Evolutionary conservation across 2,113 vertebrate genomes (phyloP).

Genomic region (Notothenia rossii): DNA sequence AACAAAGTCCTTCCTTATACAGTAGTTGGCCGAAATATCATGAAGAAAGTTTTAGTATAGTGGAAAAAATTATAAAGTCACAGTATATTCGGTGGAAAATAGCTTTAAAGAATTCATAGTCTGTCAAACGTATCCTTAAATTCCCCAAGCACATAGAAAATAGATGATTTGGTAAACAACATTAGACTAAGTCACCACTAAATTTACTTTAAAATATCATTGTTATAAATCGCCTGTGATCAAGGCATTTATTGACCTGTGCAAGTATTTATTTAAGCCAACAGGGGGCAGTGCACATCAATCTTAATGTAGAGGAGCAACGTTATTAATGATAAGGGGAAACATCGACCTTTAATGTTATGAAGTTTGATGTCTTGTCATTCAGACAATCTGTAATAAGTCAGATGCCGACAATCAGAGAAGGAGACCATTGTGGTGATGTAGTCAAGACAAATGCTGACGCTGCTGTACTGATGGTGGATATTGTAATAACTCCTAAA

Average conservation of each 20-base stretch:
- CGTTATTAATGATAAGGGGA: not conserved
- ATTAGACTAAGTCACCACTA: not conserved
- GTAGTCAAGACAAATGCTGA: not conserved
- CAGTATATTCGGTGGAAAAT: too few relatives aligned
- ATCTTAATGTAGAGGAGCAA: not conserved
- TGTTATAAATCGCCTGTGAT: not conserved
- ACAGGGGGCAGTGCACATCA: slow-evolving; percentile 52
- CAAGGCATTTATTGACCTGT: not conserved
- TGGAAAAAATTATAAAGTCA: too few relatives aligned
- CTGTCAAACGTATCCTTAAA: too few relatives aligned
- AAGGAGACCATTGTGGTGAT: not conserved
- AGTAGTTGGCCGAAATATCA: too few relatives aligned
- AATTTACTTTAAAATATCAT: not conserved
- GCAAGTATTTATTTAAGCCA: slow-evolving; percentile 23
- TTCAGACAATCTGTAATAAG: not conserved
- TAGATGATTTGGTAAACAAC: not conserved
- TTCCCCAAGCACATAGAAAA: not conserved
- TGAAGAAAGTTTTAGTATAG: too few relatives aligned
- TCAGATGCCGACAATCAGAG: not conserved
- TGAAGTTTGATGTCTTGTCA: not conserved
- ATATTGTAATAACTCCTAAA: not conserved
- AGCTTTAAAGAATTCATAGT: too few relatives aligned
- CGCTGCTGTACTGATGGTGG: not conserved
- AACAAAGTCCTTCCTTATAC: too few relatives aligned
- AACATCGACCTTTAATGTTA: not conserved